Conservation (phyloP, 2,888 invertebrate species). For the Drosophila anceps region DNA sequence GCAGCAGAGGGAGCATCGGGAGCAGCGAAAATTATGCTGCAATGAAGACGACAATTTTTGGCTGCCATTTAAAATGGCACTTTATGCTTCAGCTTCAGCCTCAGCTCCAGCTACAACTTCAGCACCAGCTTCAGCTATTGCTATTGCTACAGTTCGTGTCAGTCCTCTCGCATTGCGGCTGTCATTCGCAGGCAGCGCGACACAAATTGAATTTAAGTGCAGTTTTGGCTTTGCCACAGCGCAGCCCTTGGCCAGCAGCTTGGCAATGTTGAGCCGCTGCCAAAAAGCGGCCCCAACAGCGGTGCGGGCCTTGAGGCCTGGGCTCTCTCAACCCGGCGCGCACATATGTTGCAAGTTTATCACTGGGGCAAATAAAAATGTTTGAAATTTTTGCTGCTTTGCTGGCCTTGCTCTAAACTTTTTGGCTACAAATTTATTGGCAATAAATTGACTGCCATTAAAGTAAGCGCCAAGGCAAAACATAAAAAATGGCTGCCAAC, state of each 20-base stretch:
- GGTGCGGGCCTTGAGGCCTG: conserved; percentile 2
- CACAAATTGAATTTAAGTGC: conserved; percentile 81
- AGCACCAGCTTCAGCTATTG: background rate
- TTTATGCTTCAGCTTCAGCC: conserved; percentile 34
- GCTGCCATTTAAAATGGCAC: conserved; percentile 78
- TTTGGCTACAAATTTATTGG: conserved; percentile 82
- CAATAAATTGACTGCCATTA: conserved; percentile 81
- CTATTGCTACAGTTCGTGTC: background rate
- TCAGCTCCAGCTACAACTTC: background rate
- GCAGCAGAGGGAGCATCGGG: conserved; percentile 30
- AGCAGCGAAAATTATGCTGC: conserved; percentile 72
- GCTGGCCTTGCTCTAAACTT: conserved; percentile 78
- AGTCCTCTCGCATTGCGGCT: conserved; percentile 50
- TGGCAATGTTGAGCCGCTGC: conserved; percentile 64
- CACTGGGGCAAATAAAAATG: conserved; percentile 75
- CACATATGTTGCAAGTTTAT: conserved; percentile 79
- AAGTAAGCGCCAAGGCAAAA: conserved; percentile 60
- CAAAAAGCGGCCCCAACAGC: conserved; percentile 37
- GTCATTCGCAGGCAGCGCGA: conserved; percentile 74
- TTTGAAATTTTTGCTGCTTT: conserved; percentile 62
- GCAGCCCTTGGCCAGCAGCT: conserved; percentile 31
- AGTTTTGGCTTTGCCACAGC: conserved; percentile 68
- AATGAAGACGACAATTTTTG: conserved; percentile 79
- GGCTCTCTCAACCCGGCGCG: conserved; percentile 23
- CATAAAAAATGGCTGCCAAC: conserved; percentile 76